Conservation (phyloP, 2,888 invertebrate genomes). For the Drosophila subsilvestris region DNA sequence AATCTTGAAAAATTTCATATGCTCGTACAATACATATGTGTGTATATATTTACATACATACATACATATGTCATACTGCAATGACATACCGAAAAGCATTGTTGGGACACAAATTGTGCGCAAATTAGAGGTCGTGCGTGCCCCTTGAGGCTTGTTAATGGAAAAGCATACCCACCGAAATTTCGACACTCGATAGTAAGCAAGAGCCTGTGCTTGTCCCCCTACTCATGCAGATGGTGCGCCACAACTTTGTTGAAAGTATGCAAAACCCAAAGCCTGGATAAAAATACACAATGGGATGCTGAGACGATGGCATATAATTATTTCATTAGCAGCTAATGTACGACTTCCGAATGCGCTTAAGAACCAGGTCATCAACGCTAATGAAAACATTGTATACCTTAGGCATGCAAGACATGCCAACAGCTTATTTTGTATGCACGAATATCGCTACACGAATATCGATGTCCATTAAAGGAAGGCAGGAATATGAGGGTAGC, state of each 20-base stretch:
- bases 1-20: too few species aligned
- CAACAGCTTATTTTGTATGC: background rate
- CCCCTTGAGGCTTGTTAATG: background rate
- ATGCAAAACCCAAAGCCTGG: background rate
- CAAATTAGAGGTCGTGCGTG: background rate
- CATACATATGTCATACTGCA: too few species aligned
- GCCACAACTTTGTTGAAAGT: slow-evolving; percentile 22
- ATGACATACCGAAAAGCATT: too few species aligned
- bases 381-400: slow-evolving; percentile 1
- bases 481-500: background rate
- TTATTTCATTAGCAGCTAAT: slow-evolving; percentile 39
- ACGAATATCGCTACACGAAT: background rate
- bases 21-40: too few species aligned
- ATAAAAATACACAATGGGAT: background rate
- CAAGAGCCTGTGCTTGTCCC: background rate
- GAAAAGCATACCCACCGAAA: background rate
- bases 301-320: slow-evolving; percentile 8
- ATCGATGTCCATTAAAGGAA: background rate
- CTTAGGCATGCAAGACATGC: background rate
- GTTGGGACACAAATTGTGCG: background rate
- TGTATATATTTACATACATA: too few species aligned
- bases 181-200: background rate
- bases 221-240: slow-evolving; percentile 24
- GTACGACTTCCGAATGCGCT: slow-evolving; percentile 20
- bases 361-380: background rate